Evolutionary conservation across 2,888 invertebrate species (phyloP), one percentile per base, ranked within the genome.

Genomic region (Drosophila bunnanda): DNA sequence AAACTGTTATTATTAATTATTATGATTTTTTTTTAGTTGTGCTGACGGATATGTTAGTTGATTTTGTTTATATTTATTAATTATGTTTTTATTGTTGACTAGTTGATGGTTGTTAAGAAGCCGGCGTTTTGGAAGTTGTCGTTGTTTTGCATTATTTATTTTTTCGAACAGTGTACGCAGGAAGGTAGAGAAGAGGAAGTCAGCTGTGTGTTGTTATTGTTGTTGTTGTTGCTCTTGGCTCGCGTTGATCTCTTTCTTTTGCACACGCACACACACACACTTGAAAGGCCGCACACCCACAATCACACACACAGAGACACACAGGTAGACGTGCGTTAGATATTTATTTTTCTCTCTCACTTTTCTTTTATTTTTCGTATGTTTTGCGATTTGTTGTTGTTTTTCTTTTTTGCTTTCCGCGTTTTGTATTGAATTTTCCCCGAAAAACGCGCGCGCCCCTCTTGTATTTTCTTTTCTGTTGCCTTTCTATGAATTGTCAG

Each of bases 381-480:
- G 65, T 86, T 83, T 76, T 81, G 32, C 76, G 69, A 69, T 77
- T 69, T 77, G 67, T 73, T 82, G 67, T 62, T 59, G 30, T 59
- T 39, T 56, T 68, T 67, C 34, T 54, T 56, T 74, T 53, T 41
- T 41, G 64, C 48, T 73, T 65, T 68, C 67, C 75, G 71, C 57
- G 58, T 55, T 64, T 61, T 77, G 66, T 84, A 87, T 88, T 84
- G 89, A 89, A 84, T 84, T 84, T 84, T 83, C 89, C 79, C 71
- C 67, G 67, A 57, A 74, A 55, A 55, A 50, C 68, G 68, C 82
- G 59, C 80, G 65, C 69, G 62, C 61, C 41, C 43, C 34, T 17
- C 64, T 34, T 9, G 15, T 34, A 28, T 34, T 54, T 46, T n/a
- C 22, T 39, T 32, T 34, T 43, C 34, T 22, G 36, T 39, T 54